These are phyloP conservation scores for Drosophila mimetica DNA, from an alignment of 2,888 invertebrate genomes.

Conservation along the genomic window DNA sequence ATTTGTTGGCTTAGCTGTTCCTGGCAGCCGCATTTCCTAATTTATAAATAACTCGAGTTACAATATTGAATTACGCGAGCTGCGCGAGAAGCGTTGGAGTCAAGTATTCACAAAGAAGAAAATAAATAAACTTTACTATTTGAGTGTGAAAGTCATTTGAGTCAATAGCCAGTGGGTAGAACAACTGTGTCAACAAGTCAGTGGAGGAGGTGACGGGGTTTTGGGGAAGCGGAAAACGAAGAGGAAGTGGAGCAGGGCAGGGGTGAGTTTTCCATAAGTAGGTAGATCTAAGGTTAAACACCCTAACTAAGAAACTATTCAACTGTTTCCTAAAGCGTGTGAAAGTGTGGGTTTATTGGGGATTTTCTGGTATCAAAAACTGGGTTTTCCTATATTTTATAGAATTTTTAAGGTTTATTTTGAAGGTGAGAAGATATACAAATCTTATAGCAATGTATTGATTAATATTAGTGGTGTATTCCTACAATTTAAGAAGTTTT, in stretches of 20 bases:
- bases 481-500: too few relatives aligned
- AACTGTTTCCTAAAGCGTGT: neutral
- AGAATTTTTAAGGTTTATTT: too few relatives aligned
- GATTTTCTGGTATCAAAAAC: too few relatives aligned
- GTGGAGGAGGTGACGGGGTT: neutral
- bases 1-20: slow-evolving; percentile 49
- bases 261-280: neutral
- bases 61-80: slow-evolving; percentile 36
- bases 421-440: too few relatives aligned
- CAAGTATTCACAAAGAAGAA: slow-evolving; percentile 28
- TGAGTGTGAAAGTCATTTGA: slow-evolving; percentile 54
- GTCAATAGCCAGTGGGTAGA: slow-evolving; percentile 43
- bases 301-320: slow-evolving; percentile 16
- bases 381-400: neutral
- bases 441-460: too few relatives aligned
- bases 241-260: slow-evolving; percentile 30
- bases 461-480: too few relatives aligned
- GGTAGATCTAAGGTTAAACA: slow-evolving; percentile 31
- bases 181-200: slow-evolving; percentile 60
- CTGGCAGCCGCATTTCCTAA: slow-evolving; percentile 36
- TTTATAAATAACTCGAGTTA: slow-evolving; percentile 46
- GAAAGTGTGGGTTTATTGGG: neutral
- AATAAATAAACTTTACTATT: slow-evolving; percentile 38
- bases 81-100: slow-evolving; percentile 18
- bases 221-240: neutral